Evolutionary conservation across 2,888 invertebrate genomes (phyloP).

Genomic region (Fabriciana adippe): DNA sequence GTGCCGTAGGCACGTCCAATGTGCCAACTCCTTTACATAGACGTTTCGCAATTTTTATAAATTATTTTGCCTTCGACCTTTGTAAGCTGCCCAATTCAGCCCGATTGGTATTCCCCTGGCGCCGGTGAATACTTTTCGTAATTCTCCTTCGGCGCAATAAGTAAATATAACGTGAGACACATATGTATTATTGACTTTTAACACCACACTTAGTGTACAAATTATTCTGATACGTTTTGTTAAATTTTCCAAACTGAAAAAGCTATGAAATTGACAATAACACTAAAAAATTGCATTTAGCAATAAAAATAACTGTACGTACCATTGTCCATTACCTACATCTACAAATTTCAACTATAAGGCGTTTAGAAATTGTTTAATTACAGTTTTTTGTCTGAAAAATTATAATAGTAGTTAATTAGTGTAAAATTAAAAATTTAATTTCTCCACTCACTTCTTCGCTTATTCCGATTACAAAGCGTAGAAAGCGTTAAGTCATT

Average conservation of each 20-base stretch:
- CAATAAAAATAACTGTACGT: too few relatives aligned
- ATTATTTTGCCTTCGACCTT: slow-evolving; percentile 80
- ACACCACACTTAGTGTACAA: not conserved
- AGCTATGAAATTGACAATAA: too few relatives aligned
- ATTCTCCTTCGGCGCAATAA: slow-evolving; percentile 60
- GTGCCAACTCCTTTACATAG: slow-evolving; percentile 76
- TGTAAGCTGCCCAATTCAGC: slow-evolving; percentile 74
- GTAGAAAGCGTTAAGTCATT: slow-evolving; percentile 75
- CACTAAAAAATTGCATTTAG: too few relatives aligned
- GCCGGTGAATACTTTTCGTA: slow-evolving; percentile 72
- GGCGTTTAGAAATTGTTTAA: too few relatives aligned
- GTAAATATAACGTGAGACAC: slow-evolving; percentile 60
- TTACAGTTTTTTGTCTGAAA: slow-evolving; percentile 43
- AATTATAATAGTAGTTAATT: too few relatives aligned
- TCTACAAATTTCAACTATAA: too few relatives aligned
- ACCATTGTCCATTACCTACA: too few relatives aligned
- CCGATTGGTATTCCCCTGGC: slow-evolving; percentile 78
- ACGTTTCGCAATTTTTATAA: slow-evolving; percentile 78
- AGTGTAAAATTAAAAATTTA: slow-evolving; percentile 39
- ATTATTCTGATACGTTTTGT: not conserved
- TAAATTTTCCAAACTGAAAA: not conserved
- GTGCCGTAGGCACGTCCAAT: slow-evolving; percentile 76
- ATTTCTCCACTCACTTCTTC: slow-evolving; percentile 77
- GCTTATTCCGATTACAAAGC: slow-evolving; percentile 67
- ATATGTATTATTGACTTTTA: slow-evolving; percentile 42